Conservation (phyloP, 2,888 invertebrate species). For the Sussaba pulchella region DNA sequence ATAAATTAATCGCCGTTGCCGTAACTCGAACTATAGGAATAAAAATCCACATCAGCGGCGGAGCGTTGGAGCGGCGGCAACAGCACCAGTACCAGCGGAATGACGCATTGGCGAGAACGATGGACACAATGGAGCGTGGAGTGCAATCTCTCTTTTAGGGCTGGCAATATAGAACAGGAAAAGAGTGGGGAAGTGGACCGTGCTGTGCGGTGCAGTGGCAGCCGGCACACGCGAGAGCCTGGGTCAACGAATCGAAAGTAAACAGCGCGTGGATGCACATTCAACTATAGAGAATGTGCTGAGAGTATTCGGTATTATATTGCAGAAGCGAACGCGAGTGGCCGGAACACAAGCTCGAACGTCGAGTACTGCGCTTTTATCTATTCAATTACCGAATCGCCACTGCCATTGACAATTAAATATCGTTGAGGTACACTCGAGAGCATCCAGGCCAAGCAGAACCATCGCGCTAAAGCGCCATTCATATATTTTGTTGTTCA, state of each 20-base stretch:
- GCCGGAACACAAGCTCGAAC: conserved; percentile 58
- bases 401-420: conserved; percentile 72
- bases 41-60: conserved; percentile 48
- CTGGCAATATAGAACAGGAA: conserved; percentile 51
- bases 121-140: conserved; percentile 66
- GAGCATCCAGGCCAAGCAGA: conserved; percentile 26
- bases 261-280: conserved; percentile 64
- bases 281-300: conserved; percentile 60
- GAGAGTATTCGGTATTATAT: conserved; percentile 48
- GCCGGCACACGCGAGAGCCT: conserved; percentile 57
- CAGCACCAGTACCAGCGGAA: conserved; percentile 52
- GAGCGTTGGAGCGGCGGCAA: conserved; percentile 48
- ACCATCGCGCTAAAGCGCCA: conserved; percentile 8
- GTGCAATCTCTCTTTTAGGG: conserved; percentile 67
- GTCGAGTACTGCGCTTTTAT: conserved; percentile 72
- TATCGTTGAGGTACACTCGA: conserved; percentile 69
- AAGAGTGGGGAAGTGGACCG: conserved; percentile 39
- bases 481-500: conserved; percentile 37
- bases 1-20: conserved; percentile 59
- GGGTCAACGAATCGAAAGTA: conserved; percentile 68
- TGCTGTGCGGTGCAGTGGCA: conserved; percentile 53
- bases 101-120: conserved; percentile 64
- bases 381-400: conserved; percentile 70
- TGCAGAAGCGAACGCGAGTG: conserved; percentile 49
- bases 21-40: conserved; percentile 51